Base-by-base conservation (phyloP, 1,140 invertebrate genomes). In the Euura saliciscinereae region DNA sequence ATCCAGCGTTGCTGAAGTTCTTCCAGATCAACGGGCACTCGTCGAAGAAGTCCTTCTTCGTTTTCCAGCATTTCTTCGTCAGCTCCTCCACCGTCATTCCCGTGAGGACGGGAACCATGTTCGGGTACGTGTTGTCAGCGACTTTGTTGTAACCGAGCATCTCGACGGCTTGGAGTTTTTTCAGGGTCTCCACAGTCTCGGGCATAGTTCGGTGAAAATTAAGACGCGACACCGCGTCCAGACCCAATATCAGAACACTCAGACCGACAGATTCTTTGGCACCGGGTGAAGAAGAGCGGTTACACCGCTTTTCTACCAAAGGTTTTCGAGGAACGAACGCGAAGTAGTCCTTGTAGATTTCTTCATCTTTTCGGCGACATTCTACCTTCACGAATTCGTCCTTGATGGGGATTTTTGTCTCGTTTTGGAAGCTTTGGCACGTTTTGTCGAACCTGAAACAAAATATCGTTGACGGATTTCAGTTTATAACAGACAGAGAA, bases 161-260 rank as follows among this genome's bases (percentile, higher is more conserved):
- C 82, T 94, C 93, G 6, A 94, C 89, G 7, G 92, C 91, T 1
- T 86, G 88, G 5, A 94, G 84, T 8, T 90, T 83, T 71, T 89
- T 88, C 4, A 96, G 86, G 76, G 90, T 91, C 2, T 85, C 77
- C 0, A 90, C 83, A 0, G 94, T 95, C 78, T 90, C 89, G 0
- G 93, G 93, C 93, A 97, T 94, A 72, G 94, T 93, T 42, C 96
- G 90, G 66, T 94, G 90, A 72, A 96, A 93, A 85, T 97, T 97
- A 68, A 97, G 87, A 66, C 95, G 89, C 0, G 96, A 98, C 2
- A 97, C 90, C 1, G 94, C 93, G 82, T 97, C 96, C 11, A 98
- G 89, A 0, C 96, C 96, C n/a, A 97, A 82, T 8, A 98, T 87
- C 43, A 97, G 87, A 0, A 98, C 89, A 76, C 91, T 94, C 7